A percentile compares a stretch with the other conserved stretches of the same genome.
These are phyloP conservation scores for Drosophila kikkawai DNA, from an alignment of 1,140 invertebrate species.

Conservation along the genomic window DNA sequence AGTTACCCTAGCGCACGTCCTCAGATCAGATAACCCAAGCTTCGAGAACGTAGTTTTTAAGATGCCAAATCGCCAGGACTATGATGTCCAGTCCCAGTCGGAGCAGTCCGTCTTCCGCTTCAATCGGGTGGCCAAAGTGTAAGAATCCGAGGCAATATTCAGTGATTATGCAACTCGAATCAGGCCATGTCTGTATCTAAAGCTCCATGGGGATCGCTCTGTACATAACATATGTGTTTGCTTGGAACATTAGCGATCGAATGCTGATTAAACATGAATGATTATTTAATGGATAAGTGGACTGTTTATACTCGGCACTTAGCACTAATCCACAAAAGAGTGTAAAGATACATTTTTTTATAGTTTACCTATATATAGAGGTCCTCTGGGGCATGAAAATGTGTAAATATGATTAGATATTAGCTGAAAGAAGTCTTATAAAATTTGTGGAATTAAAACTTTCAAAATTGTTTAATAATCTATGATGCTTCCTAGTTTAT, in stretches of 20 bases:
- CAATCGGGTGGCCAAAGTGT: constrained; percentile 82
- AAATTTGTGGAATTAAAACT: not conserved
- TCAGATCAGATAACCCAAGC: constrained; percentile 13
- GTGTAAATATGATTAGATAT: not conserved
- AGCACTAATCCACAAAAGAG: constrained; percentile 33
- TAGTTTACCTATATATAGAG: constrained; percentile 10
- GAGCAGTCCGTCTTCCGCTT: constrained; percentile 72
- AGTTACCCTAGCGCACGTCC: constrained; percentile 23
- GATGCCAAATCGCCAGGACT: constrained; percentile 68
- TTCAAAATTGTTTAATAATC: not conserved
- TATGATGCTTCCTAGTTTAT: not conserved
- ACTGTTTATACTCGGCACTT: constrained; percentile 42
- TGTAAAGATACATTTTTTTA: constrained; percentile 8
- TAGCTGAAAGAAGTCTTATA: not conserved
- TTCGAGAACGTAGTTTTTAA: constrained; percentile 3
- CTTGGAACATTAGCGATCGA: constrained; percentile 55
- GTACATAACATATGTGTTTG: constrained; percentile 48
- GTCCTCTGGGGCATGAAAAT: not conserved
- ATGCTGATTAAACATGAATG: constrained; percentile 73
- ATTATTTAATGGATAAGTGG: constrained; percentile 64
- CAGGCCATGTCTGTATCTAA: constrained; percentile 20
- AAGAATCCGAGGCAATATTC: constrained; percentile 42
- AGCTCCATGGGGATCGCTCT: constrained; percentile 12
- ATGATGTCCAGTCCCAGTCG: constrained; percentile 73
- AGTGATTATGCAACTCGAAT: constrained; percentile 37